Percentiles rank a stretch among this genome's conserved stretches.
phyloP scores from a whole-genome alignment of 2,888 invertebrate species.

The Altica lythri region DNA sequence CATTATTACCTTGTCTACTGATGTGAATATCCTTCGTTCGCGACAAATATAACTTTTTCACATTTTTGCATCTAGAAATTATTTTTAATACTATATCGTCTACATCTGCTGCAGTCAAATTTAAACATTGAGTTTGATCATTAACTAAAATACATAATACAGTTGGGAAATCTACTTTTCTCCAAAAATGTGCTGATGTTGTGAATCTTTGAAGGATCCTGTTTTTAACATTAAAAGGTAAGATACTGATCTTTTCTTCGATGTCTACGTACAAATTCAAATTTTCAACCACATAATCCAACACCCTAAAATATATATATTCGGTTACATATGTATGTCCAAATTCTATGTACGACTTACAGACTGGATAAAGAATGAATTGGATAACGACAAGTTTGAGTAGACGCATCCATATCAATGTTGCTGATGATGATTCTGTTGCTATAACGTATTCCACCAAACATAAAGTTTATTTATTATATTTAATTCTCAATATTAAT shows the following conservation, averaged over 20 bases:
- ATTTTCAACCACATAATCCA: slow-evolving; percentile 43
- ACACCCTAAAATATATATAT: slow-evolving; percentile 30
- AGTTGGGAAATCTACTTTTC: slow-evolving; percentile 40
- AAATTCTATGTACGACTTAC: too few relatives aligned
- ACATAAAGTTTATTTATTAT: too few relatives aligned
- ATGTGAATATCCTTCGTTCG: slow-evolving; percentile 38
- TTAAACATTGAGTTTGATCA: slow-evolving; percentile 43
- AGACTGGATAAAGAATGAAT: slow-evolving; percentile 3
- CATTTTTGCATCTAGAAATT: slow-evolving; percentile 43
- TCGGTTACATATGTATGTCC: background rate
- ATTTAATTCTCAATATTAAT: background rate
- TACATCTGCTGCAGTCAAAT: slow-evolving; percentile 47
- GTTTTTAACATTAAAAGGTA: slow-evolving; percentile 48
- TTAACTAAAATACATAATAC: slow-evolving; percentile 46
- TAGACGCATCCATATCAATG: background rate
- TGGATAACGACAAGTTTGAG: slow-evolving; percentile 1
- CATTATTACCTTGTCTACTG: slow-evolving; percentile 40
- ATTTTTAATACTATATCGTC: slow-evolving; percentile 49
- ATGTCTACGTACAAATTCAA: slow-evolving; percentile 36
- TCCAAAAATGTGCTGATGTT: slow-evolving; percentile 41
- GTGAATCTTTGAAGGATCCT: slow-evolving; percentile 47
- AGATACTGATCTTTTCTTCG: slow-evolving; percentile 33
- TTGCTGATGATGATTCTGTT: too few relatives aligned
- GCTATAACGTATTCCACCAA: too few relatives aligned
- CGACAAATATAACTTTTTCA: slow-evolving; percentile 47